These are phyloP conservation scores for Catostylus mosaicus DNA, from an alignment of 30 jellyfish, hydroid and myxozoan genomes.

Conservation along the genomic window DNA sequence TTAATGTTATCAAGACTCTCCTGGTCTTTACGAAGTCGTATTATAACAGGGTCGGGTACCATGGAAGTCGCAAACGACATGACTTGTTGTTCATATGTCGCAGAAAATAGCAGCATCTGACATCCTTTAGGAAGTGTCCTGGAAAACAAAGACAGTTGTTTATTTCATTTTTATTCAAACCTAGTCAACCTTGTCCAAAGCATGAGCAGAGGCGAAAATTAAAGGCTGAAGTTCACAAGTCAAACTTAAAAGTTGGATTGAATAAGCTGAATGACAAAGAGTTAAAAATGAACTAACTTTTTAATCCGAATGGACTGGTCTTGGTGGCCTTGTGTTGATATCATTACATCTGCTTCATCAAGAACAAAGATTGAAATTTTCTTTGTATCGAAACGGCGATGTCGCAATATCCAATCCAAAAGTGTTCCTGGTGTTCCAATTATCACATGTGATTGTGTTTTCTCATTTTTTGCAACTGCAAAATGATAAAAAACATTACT, in stretches of 20 bases:
- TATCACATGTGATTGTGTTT: slow-evolving; percentile 77
- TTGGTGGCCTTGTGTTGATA: slow-evolving; percentile 99
- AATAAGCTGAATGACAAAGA: too few species aligned
- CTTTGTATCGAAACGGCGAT: slow-evolving; percentile 89
- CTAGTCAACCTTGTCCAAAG: too few species aligned
- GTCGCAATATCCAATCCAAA: slow-evolving; percentile 89
- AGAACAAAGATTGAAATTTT: slow-evolving; percentile 84
- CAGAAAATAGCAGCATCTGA: slow-evolving; percentile 93
- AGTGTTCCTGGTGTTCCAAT: slow-evolving; percentile 99
- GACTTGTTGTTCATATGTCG: slow-evolving; percentile 91
- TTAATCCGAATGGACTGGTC: slow-evolving; percentile 87
- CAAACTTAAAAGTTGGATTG: too few species aligned
- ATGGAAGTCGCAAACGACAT: slow-evolving; percentile 84
- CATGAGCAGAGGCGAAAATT: too few species aligned
- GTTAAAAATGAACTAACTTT: slow-evolving; percentile 58
- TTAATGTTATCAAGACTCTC: slow-evolving; percentile 94
- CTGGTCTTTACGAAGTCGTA: slow-evolving; percentile 85
- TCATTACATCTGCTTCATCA: slow-evolving; percentile 99
- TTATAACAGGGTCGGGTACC: slow-evolving; percentile 87
- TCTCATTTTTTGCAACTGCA: slow-evolving; percentile 76
- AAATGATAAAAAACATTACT: too few species aligned
- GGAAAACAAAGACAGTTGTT: not conserved
- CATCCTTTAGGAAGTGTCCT: slow-evolving; percentile 52
- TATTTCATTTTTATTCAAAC: too few species aligned
- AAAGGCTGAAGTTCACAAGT: too few species aligned